Evolutionary conservation across 2,113 vertebrate species (phyloP).

Genomic region (Hucho hucho): DNA sequence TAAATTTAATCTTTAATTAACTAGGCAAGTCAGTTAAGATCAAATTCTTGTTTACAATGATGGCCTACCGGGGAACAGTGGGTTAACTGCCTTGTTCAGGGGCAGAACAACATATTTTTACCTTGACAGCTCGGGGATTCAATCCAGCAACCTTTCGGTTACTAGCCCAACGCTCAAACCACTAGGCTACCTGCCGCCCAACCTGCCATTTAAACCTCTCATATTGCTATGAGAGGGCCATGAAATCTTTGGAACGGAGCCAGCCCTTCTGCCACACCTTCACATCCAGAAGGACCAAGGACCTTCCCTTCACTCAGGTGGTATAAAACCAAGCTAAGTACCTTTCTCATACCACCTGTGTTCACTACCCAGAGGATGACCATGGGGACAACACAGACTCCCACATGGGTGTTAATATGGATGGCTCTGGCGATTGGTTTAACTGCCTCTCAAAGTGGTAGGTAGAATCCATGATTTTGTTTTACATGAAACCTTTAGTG

Average conservation of each 20-base stretch:
- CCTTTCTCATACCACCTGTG: slow-evolving; percentile 26
- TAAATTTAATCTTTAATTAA: too few species aligned
- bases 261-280: slow-evolving; percentile 28
- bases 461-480: not conserved
- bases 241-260: not conserved
- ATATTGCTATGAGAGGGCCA: not conserved
- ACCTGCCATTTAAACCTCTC: not conserved
- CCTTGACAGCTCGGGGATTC: too few species aligned
- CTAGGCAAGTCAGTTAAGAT: too few species aligned
- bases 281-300: slow-evolving; percentile 7
- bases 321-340: slow-evolving; percentile 41
- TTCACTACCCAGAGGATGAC: slow-evolving; percentile 10
- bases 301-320: slow-evolving; percentile 6
- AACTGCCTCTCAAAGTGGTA: slow-evolving; percentile 35
- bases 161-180: too few species aligned
- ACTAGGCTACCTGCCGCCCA: too few species aligned
- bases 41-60: too few species aligned
- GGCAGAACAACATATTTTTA: too few species aligned
- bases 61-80: not conserved
- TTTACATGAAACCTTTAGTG: not conserved
- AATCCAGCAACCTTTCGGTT: too few species aligned
- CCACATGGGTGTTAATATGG: slow-evolving; percentile 35
- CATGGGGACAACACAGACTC: slow-evolving; percentile 22
- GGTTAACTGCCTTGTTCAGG: not conserved
- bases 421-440: slow-evolving; percentile 25